A percentile compares a stretch with the other conserved stretches of the same genome.
These are phyloP conservation scores for Drosophila recens DNA, from an alignment of 2,888 invertebrate genomes.

Conservation along the genomic window DNA sequence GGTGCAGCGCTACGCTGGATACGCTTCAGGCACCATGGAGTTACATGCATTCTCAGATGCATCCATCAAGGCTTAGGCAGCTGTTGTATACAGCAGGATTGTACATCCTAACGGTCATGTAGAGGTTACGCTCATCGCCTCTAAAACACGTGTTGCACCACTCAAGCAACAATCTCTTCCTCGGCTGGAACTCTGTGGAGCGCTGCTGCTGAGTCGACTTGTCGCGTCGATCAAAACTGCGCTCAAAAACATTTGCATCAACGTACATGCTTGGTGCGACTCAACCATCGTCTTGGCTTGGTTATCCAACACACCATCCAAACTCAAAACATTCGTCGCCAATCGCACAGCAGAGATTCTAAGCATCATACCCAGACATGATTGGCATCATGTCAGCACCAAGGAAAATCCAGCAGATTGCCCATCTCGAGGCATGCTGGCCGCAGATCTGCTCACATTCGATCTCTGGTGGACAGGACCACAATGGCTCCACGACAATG, in stretches of 20 bases:
- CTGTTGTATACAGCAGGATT: background rate
- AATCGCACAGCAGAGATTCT: background rate
- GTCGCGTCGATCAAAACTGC: too few species aligned
- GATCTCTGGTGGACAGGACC: background rate
- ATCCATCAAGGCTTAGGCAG: background rate
- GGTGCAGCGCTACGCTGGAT: background rate
- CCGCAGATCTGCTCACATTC: background rate
- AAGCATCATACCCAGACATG: background rate
- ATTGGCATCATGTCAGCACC: background rate
- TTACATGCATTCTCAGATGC: background rate
- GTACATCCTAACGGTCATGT: background rate
- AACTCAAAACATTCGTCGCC: background rate
- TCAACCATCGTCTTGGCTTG: background rate
- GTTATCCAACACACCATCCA: background rate
- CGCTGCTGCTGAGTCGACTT: too few species aligned
- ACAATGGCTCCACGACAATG: background rate
- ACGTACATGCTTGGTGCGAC: too few species aligned
- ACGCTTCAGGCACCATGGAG: background rate
- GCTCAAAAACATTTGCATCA: too few species aligned
- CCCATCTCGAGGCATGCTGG: too few species aligned
- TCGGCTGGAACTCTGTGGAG: too few species aligned
- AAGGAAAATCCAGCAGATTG: too few species aligned
- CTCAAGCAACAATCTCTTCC: background rate
- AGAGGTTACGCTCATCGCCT: background rate
- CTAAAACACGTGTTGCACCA: background rate